Conservation (phyloP, 2,797 vertebrate genomes). For the Urocyon cinereoargenteus region DNA sequence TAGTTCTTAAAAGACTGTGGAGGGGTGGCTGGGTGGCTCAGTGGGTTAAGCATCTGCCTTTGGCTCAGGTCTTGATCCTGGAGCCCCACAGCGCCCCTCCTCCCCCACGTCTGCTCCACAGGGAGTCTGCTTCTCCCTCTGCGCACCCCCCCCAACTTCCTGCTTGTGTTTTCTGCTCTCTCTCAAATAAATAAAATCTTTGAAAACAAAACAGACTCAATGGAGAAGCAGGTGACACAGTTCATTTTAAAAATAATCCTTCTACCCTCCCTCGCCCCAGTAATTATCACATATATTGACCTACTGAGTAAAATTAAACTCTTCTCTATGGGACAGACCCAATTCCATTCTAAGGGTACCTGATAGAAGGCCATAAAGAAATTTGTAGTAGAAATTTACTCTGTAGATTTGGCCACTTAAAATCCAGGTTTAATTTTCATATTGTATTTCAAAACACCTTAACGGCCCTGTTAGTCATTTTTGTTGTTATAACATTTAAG, state of each 20-base stretch:
- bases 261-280: neutral
- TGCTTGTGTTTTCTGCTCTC: no score
- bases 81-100: no score
- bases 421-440: constrained; percentile 48
- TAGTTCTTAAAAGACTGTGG: neutral
- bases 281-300: neutral
- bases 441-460: constrained; percentile 20
- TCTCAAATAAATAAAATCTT: no score
- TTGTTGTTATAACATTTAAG: constrained; percentile 14
- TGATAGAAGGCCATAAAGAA: constrained; percentile 23
- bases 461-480: neutral
- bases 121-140: no score
- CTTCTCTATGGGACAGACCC: neutral
- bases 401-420: neutral
- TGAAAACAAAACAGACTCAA: neutral
- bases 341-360: neutral
- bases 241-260: neutral
- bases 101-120: no score
- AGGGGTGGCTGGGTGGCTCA: no score
- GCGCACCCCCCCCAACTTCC: no score
- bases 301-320: constrained; percentile 38
- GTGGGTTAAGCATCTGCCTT: no score
- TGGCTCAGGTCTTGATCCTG: no score
- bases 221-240: neutral
- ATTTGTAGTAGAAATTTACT: constrained; percentile 18